Percentiles rank a stretch among this genome's conserved stretches.
phyloP scores from a whole-genome alignment of 1,140 invertebrate genomes.

The Drosophila chauvacae region DNA sequence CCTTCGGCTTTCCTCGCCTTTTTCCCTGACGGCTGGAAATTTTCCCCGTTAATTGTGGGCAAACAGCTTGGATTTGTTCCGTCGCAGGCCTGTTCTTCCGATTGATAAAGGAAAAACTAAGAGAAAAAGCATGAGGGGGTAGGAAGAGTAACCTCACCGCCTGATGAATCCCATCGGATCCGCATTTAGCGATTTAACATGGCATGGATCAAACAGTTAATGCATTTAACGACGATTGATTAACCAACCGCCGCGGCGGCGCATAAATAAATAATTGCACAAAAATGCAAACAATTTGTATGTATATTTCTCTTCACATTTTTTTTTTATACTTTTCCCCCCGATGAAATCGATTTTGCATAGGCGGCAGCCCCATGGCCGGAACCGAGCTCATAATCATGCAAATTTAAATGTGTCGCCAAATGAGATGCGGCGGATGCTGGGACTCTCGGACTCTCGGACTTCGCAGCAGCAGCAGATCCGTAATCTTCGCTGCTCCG shows the following conservation, averaged over 20 bases:
- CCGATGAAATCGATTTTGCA: conserved; percentile 30
- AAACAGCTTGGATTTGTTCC: conserved; percentile 38
- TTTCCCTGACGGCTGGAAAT: conserved; percentile 2
- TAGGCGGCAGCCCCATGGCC: conserved; percentile 28
- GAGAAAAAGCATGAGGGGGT: not conserved
- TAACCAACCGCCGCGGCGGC: conserved; percentile 20
- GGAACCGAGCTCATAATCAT: conserved; percentile 76
- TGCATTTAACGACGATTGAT: conserved; percentile 50
- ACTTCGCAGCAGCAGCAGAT: conserved; percentile 12
- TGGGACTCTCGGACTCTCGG: not conserved
- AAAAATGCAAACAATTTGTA: conserved; percentile 54
- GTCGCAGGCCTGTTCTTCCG: conserved; percentile 20
- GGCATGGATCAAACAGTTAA: conserved; percentile 36
- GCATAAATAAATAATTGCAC: conserved; percentile 61
- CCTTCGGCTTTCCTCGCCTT: conserved; percentile 13
- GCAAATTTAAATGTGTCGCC: conserved; percentile 72
- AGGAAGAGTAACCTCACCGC: not conserved
- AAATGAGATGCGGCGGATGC: conserved; percentile 69
- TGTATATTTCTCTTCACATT: not conserved
- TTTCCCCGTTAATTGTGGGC: conserved; percentile 39
- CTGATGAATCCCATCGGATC: conserved; percentile 26
- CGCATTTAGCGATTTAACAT: conserved; percentile 25
- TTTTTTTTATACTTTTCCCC: not conserved
- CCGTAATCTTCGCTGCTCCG: conserved; percentile 21
- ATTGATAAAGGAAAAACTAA: conserved; percentile 10